Percentiles rank a stretch among this genome's conserved stretches.
phyloP scores from a whole-genome alignment of 2,113 vertebrate genomes.

The Halichoerus grypus region DNA sequence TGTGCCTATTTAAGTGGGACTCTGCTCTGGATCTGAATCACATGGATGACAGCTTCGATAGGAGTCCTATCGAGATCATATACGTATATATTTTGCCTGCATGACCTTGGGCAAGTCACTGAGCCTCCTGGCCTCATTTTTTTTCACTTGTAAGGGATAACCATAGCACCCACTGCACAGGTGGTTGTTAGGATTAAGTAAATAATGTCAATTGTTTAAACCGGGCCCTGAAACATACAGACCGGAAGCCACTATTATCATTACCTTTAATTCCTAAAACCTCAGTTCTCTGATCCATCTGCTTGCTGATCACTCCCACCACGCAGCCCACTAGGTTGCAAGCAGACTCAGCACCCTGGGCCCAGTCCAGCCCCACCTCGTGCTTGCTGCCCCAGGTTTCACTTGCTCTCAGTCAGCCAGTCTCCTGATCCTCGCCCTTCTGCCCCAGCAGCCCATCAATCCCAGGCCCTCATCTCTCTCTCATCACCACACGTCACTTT shows the following conservation, averaged over 20 bases:
- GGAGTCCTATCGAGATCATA: background rate
- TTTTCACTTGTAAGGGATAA: background rate
- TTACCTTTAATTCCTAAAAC: background rate
- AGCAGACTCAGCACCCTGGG: accelerated
- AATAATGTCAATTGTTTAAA: background rate
- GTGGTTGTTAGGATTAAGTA: background rate
- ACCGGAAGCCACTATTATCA: background rate
- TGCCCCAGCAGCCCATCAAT: background rate
- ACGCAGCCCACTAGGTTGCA: background rate
- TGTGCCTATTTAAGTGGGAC: background rate
- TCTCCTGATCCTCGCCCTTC: background rate
- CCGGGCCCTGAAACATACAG: background rate
- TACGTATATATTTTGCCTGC: background rate
- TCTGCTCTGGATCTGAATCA: background rate
- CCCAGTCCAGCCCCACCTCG: background rate
- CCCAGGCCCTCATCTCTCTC: background rate
- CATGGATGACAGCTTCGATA: background rate
- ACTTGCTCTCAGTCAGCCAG: background rate
- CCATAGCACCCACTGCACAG: background rate
- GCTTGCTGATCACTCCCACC: background rate
- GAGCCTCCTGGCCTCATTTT: background rate
- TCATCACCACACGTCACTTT: background rate
- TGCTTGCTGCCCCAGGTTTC: background rate
- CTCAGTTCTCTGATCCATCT: background rate
- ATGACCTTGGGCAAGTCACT: background rate